A percentile compares a stretch with the other conserved stretches of the same genome.
phyloP scores from a whole-genome alignment of 2,888 invertebrate species.

The Brenthis ino region DNA sequence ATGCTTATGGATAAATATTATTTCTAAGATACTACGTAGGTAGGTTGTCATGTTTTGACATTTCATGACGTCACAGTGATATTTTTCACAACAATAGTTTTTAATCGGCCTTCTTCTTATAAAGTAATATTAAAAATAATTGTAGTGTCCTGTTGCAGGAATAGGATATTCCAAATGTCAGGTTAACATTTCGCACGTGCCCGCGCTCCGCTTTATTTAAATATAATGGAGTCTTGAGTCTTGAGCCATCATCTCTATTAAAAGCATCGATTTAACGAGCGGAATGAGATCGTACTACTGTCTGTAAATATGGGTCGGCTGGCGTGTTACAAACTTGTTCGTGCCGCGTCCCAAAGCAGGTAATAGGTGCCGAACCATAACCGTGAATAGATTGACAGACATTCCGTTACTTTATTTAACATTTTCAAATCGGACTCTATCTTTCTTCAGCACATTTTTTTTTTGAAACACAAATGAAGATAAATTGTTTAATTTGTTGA shows the following conservation, averaged over 20 bases:
- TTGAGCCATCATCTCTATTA: constrained; percentile 73
- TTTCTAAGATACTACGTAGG: neutral
- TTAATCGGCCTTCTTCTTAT: neutral
- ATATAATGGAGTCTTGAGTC: constrained; percentile 59
- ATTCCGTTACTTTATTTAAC: constrained; percentile 19
- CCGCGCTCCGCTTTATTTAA: constrained; percentile 57
- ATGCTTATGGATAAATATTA: constrained; percentile 4
- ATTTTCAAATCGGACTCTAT: neutral
- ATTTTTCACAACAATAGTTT: neutral
- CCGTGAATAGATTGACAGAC: constrained; percentile 22
- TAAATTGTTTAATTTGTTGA: neutral
- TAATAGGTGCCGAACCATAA: constrained; percentile 31
- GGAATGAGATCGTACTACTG: constrained; percentile 60
- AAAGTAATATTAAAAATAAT: neutral
- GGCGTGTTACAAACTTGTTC: constrained; percentile 49
- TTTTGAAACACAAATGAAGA: neutral
- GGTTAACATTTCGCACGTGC: constrained; percentile 61
- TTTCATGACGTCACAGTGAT: neutral
- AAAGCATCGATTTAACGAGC: constrained; percentile 75
- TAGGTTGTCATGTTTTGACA: neutral
- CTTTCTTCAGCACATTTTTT: neutral
- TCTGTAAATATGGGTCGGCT: constrained; percentile 63
- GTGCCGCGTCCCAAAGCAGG: constrained; percentile 42
- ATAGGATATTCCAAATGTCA: constrained; percentile 52
- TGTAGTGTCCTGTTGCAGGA: constrained; percentile 4